Base-by-base conservation (phyloP, 2,888 invertebrate genomes). In the Pandemis heparana region DNA sequence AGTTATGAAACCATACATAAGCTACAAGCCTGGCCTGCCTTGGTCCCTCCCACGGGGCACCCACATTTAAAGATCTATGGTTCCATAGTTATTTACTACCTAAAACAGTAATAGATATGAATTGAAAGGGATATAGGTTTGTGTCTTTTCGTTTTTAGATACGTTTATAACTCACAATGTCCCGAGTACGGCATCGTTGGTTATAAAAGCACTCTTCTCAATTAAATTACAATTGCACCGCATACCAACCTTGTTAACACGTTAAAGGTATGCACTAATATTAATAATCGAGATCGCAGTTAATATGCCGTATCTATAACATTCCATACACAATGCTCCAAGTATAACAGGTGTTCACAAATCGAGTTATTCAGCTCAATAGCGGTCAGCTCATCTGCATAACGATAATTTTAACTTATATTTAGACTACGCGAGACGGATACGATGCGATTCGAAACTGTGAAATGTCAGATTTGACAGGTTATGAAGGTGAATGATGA, bases 371-470 rank as follows among this genome's bases (percentile, higher is more conserved):
- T 63, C 59, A 68, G 73, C 62, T 56, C 73, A 68, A 18, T 56
- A 46, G 68, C 68, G 59, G 71, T 63, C 68, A 48, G 16, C 56
- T 56, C 73, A 73, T 73, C 62, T 73, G 68, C 73, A 68, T 68
- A 72, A 73, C 73, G 62, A 73, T 73, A 73, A 68, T 63, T 59
- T 73, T 63, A 73, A 63, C 53, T 32, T 63, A 39, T 4, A 10
- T 62, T 61, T 67, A 67, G 18, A 46, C 7, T 61, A 18, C 2
- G 5, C 71, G 71, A 16, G 61, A 56, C 71, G 61, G 53, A 62
- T 5, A 38, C 71, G 67, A 65, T n/a, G 7, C 64, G 56, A 48
- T 39, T 23, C 23, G 6, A 16, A 59, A 14, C 3, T 10, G n/a
- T 51, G 23, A 23, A 23, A 14, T 46, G 46, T 43, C 9, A 9